These are phyloP conservation scores for Orbicella faveolata DNA, from an alignment of 64 coral and sea anemone species.

Conservation along the genomic window DNA sequence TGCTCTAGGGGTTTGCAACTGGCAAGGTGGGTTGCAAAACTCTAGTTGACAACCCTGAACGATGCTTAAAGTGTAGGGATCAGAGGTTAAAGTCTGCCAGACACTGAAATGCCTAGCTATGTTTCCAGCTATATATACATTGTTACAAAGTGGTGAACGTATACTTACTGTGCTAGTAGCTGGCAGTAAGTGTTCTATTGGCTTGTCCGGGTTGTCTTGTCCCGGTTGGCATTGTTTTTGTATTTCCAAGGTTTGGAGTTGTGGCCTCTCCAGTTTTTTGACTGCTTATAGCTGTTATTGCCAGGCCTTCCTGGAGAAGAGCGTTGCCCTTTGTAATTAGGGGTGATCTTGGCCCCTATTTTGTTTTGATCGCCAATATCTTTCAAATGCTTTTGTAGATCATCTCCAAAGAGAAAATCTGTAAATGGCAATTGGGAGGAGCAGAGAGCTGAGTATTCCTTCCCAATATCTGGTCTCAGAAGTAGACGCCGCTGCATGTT, in stretches of 20 bases:
- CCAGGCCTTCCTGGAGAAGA: conserved; percentile 11
- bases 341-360: conserved; percentile 49
- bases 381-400: conserved; percentile 53
- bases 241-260: conserved; percentile 1
- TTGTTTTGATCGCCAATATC: conserved; percentile 47
- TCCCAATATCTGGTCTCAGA: conserved; percentile 54
- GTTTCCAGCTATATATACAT: conserved; percentile 6
- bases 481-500: conserved; percentile 34
- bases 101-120: conserved; percentile 8
- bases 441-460: conserved; percentile 19
- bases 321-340: conserved; percentile 1
- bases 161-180: conserved; percentile 7
- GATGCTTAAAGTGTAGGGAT: neutral
- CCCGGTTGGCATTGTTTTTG: conserved; percentile 9
- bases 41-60: conserved; percentile 17
- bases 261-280: conserved; percentile 22
- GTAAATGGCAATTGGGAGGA: conserved; percentile 51
- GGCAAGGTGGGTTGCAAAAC: neutral
- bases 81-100: conserved; percentile 35
- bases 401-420: conserved; percentile 69
- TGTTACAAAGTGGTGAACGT: neutral
- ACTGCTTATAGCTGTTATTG: conserved; percentile 15
- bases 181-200: neutral
- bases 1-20: neutral
- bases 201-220: conserved; percentile 10